Base-by-base conservation (phyloP, 2,888 invertebrate genomes). In the Oscheius sp. region DNA sequence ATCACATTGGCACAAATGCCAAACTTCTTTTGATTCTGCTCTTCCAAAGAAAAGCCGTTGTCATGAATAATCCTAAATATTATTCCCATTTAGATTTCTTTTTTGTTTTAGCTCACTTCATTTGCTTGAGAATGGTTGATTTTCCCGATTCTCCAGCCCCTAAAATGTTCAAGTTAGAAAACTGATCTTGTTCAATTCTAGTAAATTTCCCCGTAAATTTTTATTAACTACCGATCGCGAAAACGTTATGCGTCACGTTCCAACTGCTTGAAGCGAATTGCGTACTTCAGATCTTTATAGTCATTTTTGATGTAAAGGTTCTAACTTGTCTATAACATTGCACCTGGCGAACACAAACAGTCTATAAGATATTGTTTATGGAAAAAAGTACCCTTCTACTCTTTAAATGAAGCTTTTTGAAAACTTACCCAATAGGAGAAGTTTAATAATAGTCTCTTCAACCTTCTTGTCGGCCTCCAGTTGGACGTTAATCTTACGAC, bases 1-100 rank as follows among this genome's bases (percentile, higher is more conserved):
- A 97, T 96, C 88, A 96, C 97, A 91, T 98, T 98, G 91, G 96
- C 96, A 91, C 97, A 98, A 83, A 98, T 97, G 88, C 98, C 96
- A 82, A 96, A 96, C 90, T 95, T 93, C 90, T 96, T 97, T 91
- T 96, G 96, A 91, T 96, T 95, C 90, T 96, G 96, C 90, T 98
- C 97, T 90, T 97, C 97, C 88, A 93, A 93, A 88, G 97, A 96
- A 89, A 97, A 98, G 80, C 98, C 97, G 90, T 96, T 96, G 90
- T 98, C 97, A 91, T 98, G 98, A 90, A 98, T 98, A 91, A 98
- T 98, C 92, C 95, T 96, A 57, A 68, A 76, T 10, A 23, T 29
- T 1, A 17, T 0, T 48, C 46, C n/a, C 3, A 15, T 39, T 34
- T 20, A 27, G 20, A n/a, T n/a, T n/a, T n/a, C n/a, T n/a, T n/a